Conservation (phyloP, 2,113 vertebrate genomes). For the Onychorhynchus coronatus region DNA sequence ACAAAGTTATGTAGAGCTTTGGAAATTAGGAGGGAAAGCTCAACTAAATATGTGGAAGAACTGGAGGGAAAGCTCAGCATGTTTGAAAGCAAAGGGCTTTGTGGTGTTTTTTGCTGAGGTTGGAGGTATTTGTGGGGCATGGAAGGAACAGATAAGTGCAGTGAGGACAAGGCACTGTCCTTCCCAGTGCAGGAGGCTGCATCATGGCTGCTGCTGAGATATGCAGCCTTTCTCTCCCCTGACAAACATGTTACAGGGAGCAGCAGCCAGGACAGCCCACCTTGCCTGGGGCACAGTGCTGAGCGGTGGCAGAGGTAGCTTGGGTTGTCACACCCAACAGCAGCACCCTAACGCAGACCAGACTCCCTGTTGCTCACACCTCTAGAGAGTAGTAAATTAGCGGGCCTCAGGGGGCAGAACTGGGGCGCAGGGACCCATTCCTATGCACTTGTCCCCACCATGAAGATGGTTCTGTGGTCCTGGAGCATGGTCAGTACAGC, state of each 20-base stretch:
- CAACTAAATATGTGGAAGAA: background rate
- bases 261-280: background rate
- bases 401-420: background rate
- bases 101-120: background rate
- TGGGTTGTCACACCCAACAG: background rate
- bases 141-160: background rate
- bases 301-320: background rate
- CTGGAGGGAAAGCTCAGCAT: background rate
- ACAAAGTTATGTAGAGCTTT: background rate
- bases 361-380: background rate
- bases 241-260: background rate
- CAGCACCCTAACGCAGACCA: background rate
- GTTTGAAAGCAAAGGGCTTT: background rate
- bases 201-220: background rate
- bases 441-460: background rate
- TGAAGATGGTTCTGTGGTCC: background rate
- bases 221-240: background rate
- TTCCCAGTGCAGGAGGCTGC: background rate
- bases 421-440: rapidly evolving
- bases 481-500: rapidly evolving
- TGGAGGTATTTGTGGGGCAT: background rate
- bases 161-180: background rate
- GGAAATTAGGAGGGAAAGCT: background rate
- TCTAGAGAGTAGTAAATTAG: background rate
- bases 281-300: background rate